Base-by-base conservation (phyloP, 1,140 invertebrate genomes). In the Cotesia vestalis region DNA sequence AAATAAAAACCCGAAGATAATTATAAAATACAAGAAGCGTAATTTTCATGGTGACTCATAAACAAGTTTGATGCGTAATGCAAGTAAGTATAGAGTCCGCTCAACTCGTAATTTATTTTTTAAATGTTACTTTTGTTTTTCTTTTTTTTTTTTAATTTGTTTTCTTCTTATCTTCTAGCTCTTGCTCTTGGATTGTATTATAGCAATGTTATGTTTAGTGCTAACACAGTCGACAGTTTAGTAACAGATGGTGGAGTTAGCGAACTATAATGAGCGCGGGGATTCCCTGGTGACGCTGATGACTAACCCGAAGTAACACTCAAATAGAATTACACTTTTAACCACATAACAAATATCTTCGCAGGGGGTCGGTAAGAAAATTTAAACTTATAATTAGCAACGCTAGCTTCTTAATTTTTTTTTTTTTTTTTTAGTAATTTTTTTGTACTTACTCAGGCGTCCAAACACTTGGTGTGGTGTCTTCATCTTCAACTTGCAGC, bases 381-480 rank as follows among this genome's bases (percentile, higher is more conserved):
- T 1, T 27, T 27, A 27, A n/a, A 9, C 12, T 38, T 66, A n/a
- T 9, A 20, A 52, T 66, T 66, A 17, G 12, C 36, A 36, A 36
- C 27, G 27, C 27, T n/a, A n/a, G n/a, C n/a, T n/a, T n/a, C n/a
- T n/a, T n/a, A n/a, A n/a, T n/a, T n/a, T n/a, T n/a, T n/a, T n/a
- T n/a, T n/a, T n/a, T n/a, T n/a, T n/a, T n/a, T n/a, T n/a, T 60
- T 60, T 60, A 27, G 27, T 2, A 27, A 27, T 6, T 9, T 46
- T 46, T 34, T 17, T 64, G 6, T n/a, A 73, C 61, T 76, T 69
- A 76, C 75, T 73, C 75, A 4, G 75, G 75, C 3, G 71, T 73
- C 75, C 75, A 76, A 34, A 60, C 61, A 63, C 75, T 76, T 12
- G 72, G 73, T 40, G 59, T 76, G 2, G 75, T 76, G 40, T 76